Evolutionary conservation across 2,888 invertebrate species (phyloP).

Genomic region (Scaptomyza parva): DNA sequence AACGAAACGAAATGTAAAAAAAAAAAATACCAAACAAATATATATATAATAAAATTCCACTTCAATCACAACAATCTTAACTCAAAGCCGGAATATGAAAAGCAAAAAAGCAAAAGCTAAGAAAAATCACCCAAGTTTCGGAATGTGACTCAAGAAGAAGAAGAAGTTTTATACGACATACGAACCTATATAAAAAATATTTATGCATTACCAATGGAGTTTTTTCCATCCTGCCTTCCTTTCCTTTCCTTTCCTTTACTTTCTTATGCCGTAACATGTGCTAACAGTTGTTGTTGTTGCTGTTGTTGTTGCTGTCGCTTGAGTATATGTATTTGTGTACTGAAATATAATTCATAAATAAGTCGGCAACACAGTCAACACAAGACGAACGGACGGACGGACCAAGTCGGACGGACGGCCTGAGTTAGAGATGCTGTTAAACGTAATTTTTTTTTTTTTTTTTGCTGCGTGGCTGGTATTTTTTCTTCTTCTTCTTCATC

Average conservation of each 20-base stretch:
- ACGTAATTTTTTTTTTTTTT: slow-evolving; percentile 22
- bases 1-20: not conserved
- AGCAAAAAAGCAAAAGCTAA: not conserved
- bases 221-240: not conserved
- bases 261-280: slow-evolving; percentile 18
- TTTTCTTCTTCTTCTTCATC: slow-evolving; percentile 3
- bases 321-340: slow-evolving; percentile 22
- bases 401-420: slow-evolving; percentile 5
- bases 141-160: slow-evolving; percentile 31
- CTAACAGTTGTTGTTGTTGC: slow-evolving; percentile 21
- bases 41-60: slow-evolving; percentile 14
- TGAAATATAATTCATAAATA: slow-evolving; percentile 52
- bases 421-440: slow-evolving; percentile 16
- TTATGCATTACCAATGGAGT: slow-evolving; percentile 28
- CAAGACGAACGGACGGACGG: too few species aligned
- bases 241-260: not conserved
- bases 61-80: slow-evolving; percentile 2
- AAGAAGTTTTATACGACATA: slow-evolving; percentile 13
- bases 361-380: slow-evolving; percentile 33
- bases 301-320: slow-evolving; percentile 26
- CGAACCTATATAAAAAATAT: slow-evolving; percentile 7
- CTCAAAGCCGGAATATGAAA: slow-evolving; percentile 3
- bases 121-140: slow-evolving; percentile 1
- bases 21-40: not conserved
- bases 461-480: slow-evolving; percentile 40